Percentiles rank a stretch among this genome's conserved stretches.
phyloP scores from a whole-genome alignment of 2,113 vertebrate genomes.

The Microtus pennsylvanicus region DNA sequence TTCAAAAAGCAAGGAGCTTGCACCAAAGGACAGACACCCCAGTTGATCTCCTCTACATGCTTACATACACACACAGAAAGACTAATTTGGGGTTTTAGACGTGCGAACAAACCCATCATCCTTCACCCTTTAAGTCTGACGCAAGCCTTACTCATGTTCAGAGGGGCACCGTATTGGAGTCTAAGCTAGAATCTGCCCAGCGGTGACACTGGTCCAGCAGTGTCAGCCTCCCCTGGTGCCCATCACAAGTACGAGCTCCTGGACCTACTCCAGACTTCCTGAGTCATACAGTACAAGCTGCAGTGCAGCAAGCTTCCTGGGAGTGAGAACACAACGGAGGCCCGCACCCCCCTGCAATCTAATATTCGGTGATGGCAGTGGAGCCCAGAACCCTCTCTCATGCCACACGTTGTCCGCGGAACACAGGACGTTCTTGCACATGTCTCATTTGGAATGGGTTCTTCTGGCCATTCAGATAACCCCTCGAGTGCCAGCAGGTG shows the following conservation, averaged over 20 bases:
- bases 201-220: neutral
- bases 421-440: accelerated
- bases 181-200: neutral
- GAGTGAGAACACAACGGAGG: neutral
- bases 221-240: neutral
- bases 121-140: neutral
- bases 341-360: accelerated
- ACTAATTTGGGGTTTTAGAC: neutral
- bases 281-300: too few species aligned
- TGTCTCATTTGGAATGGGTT: too few species aligned
- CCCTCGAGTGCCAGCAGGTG: neutral
- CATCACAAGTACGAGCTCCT: too few species aligned
- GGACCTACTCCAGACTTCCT: neutral
- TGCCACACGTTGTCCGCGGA: neutral
- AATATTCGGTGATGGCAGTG: accelerated
- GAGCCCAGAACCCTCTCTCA: neutral
- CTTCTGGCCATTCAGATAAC: neutral
- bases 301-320: too few species aligned
- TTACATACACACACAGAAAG: neutral
- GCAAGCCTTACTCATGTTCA: neutral
- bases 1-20: neutral
- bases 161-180: accelerated
- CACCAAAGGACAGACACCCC: neutral
- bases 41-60: neutral
- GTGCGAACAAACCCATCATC: neutral